Percentiles rank a stretch among this genome's conserved stretches.
These are phyloP conservation scores for Drosophila nebulosa DNA, from an alignment of 1,140 invertebrate genomes.

Conservation along the genomic window DNA sequence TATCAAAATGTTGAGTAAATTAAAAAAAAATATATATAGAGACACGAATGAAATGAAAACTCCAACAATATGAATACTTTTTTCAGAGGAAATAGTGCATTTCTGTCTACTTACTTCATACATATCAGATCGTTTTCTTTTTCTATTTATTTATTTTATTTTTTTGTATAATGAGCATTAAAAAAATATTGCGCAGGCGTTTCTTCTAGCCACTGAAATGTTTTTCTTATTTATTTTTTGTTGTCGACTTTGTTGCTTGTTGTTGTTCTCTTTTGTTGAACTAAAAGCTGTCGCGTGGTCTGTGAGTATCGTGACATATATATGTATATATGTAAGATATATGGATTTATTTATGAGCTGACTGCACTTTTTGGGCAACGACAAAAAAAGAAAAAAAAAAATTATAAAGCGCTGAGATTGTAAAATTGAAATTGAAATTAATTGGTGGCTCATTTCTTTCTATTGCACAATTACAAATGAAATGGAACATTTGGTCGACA, in stretches of 20 bases:
- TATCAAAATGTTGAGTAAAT: no score
- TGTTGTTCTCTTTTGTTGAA: slow-evolving; percentile 4
- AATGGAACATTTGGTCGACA: slow-evolving; percentile 37
- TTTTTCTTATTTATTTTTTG: slow-evolving; percentile 1
- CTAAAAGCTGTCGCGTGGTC: slow-evolving; percentile 4
- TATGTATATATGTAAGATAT: slow-evolving; percentile 3
- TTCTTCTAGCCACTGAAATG: slow-evolving; percentile 34
- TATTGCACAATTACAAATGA: slow-evolving; percentile 70
- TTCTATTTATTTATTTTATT: not conserved
- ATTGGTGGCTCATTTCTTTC: slow-evolving; percentile 40
- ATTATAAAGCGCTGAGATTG: slow-evolving; percentile 50
- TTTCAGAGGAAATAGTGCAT: no score
- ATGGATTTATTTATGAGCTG: slow-evolving; percentile 39
- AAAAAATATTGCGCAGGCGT: slow-evolving; percentile 36
- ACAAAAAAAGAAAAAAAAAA: slow-evolving; percentile 9
- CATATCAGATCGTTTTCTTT: not conserved
- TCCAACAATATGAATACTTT: no score
- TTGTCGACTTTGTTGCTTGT: not conserved
- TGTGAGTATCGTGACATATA: not conserved
- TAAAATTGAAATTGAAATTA: slow-evolving; percentile 70
- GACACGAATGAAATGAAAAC: no score
- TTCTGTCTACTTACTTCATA: no score
- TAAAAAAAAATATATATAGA: no score
- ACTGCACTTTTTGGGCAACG: slow-evolving; percentile 39
- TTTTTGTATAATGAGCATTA: not conserved